Percentiles rank a stretch among this genome's conserved stretches.
Evolutionary conservation across 1,140 invertebrate genomes (phyloP).

Genomic region (Drosophila sulfurigaster): DNA sequence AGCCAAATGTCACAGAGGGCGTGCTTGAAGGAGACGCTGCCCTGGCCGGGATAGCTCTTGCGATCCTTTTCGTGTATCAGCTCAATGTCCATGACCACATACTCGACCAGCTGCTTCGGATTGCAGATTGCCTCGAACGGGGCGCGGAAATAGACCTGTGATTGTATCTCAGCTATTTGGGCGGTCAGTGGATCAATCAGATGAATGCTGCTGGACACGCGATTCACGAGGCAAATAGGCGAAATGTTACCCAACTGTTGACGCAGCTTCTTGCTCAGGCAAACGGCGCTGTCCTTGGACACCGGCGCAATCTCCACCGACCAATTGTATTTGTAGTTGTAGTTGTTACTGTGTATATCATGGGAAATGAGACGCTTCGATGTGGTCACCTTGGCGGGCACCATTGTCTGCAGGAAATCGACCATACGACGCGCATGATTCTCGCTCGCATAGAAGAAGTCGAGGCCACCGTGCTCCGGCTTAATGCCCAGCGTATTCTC

Average conservation of each 20-base stretch:
- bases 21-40: conserved; percentile 94
- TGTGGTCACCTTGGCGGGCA: conserved; percentile 94
- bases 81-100: conserved; percentile 98
- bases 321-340: conserved; percentile 98
- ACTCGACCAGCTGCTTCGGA: conserved; percentile 96
- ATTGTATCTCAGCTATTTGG: conserved; percentile 95
- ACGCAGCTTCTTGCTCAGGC: conserved; percentile 94
- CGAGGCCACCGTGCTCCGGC: conserved; percentile 96
- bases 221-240: conserved; percentile 94
- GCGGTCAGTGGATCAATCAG: conserved; percentile 97
- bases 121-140: conserved; percentile 95
- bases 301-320: conserved; percentile 98
- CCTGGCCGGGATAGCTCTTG: conserved; percentile 94
- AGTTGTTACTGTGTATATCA: conserved; percentile 98
- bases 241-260: conserved; percentile 96
- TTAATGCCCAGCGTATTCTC: conserved; percentile 97
- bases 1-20: conserved; percentile 97
- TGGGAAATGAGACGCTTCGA: conserved; percentile 99
- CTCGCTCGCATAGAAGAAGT: conserved; percentile 97
- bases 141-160: conserved; percentile 93
- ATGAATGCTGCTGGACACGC: conserved; percentile 95
- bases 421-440: conserved; percentile 97
- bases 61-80: conserved; percentile 91
- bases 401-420: conserved; percentile 94
- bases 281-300: conserved; percentile 98